Evolutionary conservation across 2,113 vertebrate genomes (phyloP).

Genomic region (Bettongia penicillata): DNA sequence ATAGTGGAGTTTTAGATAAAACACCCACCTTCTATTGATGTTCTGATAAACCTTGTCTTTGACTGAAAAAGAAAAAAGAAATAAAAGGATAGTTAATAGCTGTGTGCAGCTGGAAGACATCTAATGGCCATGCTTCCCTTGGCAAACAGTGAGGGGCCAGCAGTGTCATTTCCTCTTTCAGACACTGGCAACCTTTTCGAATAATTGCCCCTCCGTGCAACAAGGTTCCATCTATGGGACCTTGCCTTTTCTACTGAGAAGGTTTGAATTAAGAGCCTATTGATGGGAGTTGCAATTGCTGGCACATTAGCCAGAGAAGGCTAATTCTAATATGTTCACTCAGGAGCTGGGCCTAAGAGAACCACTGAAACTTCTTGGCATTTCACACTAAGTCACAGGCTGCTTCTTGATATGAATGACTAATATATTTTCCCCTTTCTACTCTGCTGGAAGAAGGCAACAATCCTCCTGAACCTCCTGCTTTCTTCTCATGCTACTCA

Average conservation of each 20-base stretch:
- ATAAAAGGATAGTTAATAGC: neutral
- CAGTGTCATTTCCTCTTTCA: neutral
- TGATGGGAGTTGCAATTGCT: neutral
- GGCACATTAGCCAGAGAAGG: neutral
- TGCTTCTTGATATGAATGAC: neutral
- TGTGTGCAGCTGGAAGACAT: neutral
- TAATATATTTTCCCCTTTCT: neutral
- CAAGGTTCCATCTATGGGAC: neutral
- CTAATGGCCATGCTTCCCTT: neutral
- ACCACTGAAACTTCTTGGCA: neutral
- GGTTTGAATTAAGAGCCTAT: neutral
- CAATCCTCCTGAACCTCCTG: neutral
- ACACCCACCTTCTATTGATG: too few relatives aligned
- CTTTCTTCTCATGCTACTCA: neutral
- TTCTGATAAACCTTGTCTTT: too few relatives aligned
- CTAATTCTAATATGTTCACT: neutral
- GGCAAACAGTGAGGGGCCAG: neutral
- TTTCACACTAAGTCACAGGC: neutral
- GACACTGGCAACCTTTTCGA: neutral
- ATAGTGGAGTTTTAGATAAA: too few relatives aligned
- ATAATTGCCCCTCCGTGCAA: neutral
- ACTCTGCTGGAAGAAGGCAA: neutral
- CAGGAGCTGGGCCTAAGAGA: neutral
- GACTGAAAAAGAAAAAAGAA: too few relatives aligned
- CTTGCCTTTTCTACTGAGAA: neutral